A percentile compares a stretch with the other conserved stretches of the same genome.
These are phyloP conservation scores for Ciconia nigra DNA, from an alignment of 2,797 vertebrate species.

Conservation along the genomic window DNA sequence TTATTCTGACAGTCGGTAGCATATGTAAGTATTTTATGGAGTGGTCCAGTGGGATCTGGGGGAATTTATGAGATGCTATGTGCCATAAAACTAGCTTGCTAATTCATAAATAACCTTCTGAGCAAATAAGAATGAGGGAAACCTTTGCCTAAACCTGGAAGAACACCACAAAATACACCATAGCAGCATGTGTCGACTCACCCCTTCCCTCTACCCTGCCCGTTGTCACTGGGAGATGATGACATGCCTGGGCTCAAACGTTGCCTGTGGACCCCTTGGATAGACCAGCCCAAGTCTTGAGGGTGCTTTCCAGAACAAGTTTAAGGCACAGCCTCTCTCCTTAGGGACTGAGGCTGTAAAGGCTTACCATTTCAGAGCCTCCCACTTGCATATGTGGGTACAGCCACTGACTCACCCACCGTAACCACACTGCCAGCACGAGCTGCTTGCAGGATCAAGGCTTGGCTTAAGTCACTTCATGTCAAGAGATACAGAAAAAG, in stretches of 20 bases:
- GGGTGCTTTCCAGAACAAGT: neutral
- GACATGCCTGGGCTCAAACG: rapidly evolving
- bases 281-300: neutral
- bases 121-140: neutral
- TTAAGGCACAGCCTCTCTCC: neutral
- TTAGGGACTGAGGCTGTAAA: neutral
- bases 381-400: neutral
- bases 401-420: too few relatives aligned
- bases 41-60: neutral
- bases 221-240: rapidly evolving
- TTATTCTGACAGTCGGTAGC: neutral
- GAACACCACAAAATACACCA: neutral
- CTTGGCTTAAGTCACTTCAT: neutral
- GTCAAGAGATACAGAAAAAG: neutral
- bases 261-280: neutral
- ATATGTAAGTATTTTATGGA: neutral
- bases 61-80: neutral
- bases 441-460: neutral
- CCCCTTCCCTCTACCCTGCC: neutral
- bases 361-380: neutral
- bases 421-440: rapidly evolving
- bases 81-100: neutral
- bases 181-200: rapidly evolving
- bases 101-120: neutral
- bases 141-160: neutral